Evolutionary conservation across 2,888 invertebrate species (phyloP).

Genomic region (Orthonychiurus folsomi): DNA sequence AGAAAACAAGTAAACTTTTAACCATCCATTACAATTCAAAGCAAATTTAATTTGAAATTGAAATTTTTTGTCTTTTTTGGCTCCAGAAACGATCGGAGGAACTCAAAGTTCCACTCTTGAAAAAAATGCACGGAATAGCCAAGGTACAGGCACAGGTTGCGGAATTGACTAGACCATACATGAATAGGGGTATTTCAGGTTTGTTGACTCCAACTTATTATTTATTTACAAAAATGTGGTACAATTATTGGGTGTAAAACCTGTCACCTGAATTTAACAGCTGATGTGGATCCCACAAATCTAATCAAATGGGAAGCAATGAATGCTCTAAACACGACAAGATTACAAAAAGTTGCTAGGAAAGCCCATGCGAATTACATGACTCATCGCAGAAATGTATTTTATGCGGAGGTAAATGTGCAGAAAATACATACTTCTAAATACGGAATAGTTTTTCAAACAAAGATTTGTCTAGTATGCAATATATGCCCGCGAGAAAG

Average conservation of each 20-base stretch:
- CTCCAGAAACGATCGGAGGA: constrained; percentile 23
- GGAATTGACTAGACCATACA: constrained; percentile 6
- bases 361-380: constrained; percentile 37
- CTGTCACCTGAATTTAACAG: too few species aligned
- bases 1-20: constrained; percentile 23
- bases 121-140: constrained; percentile 19
- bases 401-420: constrained; percentile 31
- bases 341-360: constrained; percentile 35
- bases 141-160: constrained; percentile 3
- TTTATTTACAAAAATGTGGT: too few species aligned
- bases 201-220: too few species aligned
- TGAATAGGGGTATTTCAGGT: too few species aligned
- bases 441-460: not conserved
- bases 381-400: constrained; percentile 33
- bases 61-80: constrained; percentile 2
- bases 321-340: constrained; percentile 32
- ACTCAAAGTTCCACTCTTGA: constrained; percentile 21
- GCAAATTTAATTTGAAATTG: not conserved
- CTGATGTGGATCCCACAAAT: constrained; percentile 20
- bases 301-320: constrained; percentile 34
- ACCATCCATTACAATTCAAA: constrained; percentile 5
- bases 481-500: constrained; percentile 31
- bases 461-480: constrained; percentile 24
- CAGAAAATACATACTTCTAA: not conserved
- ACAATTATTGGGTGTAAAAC: too few species aligned